phyloP scores from a whole-genome alignment of 2,113 vertebrate species.

The Myotis davidii region DNA sequence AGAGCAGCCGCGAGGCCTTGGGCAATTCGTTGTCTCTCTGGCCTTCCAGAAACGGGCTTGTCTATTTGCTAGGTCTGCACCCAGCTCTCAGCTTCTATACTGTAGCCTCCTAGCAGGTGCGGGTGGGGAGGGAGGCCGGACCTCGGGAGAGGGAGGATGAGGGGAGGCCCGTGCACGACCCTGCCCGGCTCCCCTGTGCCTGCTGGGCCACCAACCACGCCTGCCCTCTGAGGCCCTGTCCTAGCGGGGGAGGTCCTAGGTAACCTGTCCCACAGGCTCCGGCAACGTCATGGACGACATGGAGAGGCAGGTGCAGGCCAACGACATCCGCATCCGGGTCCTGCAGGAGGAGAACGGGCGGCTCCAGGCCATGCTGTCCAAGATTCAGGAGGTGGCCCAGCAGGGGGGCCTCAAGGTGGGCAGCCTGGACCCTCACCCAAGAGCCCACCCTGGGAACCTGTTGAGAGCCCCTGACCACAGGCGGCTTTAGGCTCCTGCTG shows the following conservation, averaged over 20 bases:
- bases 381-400: conserved; percentile 84
- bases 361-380: conserved; percentile 85
- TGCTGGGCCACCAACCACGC: not conserved
- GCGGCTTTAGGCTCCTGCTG: not conserved
- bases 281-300: conserved; percentile 90
- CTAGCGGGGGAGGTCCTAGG: not conserved
- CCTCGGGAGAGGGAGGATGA: not conserved
- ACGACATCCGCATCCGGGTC: conserved; percentile 88
- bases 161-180: not conserved
- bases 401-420: conserved; percentile 83
- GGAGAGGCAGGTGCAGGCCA: conserved; percentile 93
- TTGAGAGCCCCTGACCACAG: accelerated
- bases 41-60: not conserved
- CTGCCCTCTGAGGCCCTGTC: not conserved
- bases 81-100: not conserved
- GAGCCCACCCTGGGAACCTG: not conserved
- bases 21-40: not conserved
- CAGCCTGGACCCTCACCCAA: not conserved
- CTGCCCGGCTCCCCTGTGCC: not conserved
- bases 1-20: not conserved
- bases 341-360: conserved; percentile 90
- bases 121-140: not conserved
- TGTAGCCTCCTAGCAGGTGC: not conserved
- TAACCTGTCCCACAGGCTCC: conserved; percentile 83
- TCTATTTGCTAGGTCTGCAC: not conserved